Evolutionary conservation across 2,797 vertebrate genomes (phyloP).

Genomic region (Ataeniobius toweri): DNA sequence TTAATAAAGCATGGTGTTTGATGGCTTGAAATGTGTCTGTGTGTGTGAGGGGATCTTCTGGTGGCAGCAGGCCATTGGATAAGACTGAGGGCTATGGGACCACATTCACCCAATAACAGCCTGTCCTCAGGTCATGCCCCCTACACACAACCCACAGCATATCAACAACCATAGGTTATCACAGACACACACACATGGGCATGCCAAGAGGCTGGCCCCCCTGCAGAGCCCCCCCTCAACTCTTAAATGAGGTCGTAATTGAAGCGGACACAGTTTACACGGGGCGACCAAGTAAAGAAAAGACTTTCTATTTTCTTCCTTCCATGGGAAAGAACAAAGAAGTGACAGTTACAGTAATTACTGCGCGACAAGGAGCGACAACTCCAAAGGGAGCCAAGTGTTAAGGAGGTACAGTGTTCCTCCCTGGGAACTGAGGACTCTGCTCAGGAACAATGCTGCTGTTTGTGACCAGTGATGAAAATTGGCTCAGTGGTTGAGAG

Average conservation of each 20-base stretch:
- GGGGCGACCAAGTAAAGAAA: conserved; percentile 60
- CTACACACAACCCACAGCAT: conserved; percentile 48
- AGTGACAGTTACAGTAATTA: conserved; percentile 87
- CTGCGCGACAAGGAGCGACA: conserved; percentile 72
- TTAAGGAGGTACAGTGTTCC: conserved; percentile 78
- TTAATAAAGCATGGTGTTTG: conserved; percentile 69
- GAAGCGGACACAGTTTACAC: conserved; percentile 79
- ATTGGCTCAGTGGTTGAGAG: conserved; percentile 70
- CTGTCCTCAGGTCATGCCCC: conserved; percentile 66
- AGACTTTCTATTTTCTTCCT: conserved; percentile 82
- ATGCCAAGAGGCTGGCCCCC: conserved; percentile 54
- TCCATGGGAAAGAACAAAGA: conserved; percentile 83
- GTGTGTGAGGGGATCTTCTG: conserved; percentile 26
- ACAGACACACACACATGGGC: conserved; percentile 34
- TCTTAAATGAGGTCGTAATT: conserved; percentile 81
- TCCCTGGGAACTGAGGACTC: conserved; percentile 76
- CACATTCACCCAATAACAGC: conserved; percentile 66
- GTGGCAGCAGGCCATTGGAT: conserved; percentile 51
- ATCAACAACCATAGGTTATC: conserved; percentile 49
- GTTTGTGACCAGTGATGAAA: conserved; percentile 74
- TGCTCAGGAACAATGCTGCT: conserved; percentile 75
- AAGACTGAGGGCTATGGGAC: conserved; percentile 62
- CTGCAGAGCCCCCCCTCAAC: conserved; percentile 53
- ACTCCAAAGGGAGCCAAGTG: conserved; percentile 73
- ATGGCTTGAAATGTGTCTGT: conserved; percentile 46